phyloP scores from a whole-genome alignment of 1,140 invertebrate genomes.

The Aphis craccivora region DNA sequence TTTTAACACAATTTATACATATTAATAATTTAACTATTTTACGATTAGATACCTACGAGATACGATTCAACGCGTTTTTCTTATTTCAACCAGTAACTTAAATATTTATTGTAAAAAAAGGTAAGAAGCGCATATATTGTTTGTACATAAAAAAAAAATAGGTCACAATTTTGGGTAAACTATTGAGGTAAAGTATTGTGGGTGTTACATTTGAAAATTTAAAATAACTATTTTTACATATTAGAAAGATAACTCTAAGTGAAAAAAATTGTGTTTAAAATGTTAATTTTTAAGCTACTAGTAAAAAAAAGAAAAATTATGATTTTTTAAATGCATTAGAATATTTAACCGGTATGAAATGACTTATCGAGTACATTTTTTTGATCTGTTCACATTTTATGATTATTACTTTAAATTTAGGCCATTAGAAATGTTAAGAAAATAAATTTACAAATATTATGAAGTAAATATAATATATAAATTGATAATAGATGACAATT shows the following conservation, averaged over 20 bases:
- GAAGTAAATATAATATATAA: too few species aligned
- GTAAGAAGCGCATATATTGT: neutral
- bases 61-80: neutral
- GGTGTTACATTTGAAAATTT: neutral
- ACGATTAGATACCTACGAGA: neutral
- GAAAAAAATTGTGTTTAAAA: too few species aligned
- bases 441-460: too few species aligned
- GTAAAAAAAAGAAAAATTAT: too few species aligned
- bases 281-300: too few species aligned
- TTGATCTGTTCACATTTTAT: too few species aligned
- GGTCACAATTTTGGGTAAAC: neutral
- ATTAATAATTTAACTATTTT: conserved; percentile 34
- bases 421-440: too few species aligned
- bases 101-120: neutral
- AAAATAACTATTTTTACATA: neutral
- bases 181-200: neutral
- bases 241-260: neutral
- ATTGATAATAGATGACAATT: too few species aligned
- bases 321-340: too few species aligned
- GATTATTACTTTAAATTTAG: too few species aligned
- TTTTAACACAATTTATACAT: neutral
- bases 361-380: too few species aligned
- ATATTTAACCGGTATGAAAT: too few species aligned
- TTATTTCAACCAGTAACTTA: neutral
- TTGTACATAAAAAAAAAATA: neutral